These are phyloP conservation scores for Oncopeltus fasciatus DNA, from an alignment of 1,140 invertebrate species.

Conservation along the genomic window DNA sequence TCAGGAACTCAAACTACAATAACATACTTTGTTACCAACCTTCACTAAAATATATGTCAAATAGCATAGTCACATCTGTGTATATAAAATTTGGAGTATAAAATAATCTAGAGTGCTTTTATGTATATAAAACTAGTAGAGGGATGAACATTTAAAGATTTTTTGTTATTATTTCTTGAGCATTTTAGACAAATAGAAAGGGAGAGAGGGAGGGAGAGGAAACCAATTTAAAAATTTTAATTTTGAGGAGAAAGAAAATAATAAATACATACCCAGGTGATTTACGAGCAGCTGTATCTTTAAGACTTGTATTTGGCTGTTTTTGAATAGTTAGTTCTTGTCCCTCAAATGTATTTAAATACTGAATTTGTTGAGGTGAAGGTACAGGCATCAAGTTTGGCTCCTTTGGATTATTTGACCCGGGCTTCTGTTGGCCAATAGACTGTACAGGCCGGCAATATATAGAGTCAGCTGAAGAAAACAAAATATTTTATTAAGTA, in stretches of 20 bases:
- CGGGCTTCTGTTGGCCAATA: conserved; percentile 60
- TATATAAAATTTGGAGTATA: too few relatives aligned
- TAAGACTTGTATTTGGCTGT: conserved; percentile 83
- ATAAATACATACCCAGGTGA: conserved; percentile 41
- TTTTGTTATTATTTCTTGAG: too few relatives aligned
- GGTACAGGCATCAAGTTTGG: conserved; percentile 89
- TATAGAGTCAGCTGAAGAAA: conserved; percentile 50
- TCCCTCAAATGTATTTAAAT: conserved; percentile 87
- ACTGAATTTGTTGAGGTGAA: conserved; percentile 89
- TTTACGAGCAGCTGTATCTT: conserved; percentile 45
- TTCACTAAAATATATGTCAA: too few relatives aligned
- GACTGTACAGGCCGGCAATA: conserved; percentile 65
- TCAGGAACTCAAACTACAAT: too few relatives aligned
- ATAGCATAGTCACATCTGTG: too few relatives aligned
- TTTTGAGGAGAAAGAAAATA: neutral
- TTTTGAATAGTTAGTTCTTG: conserved; percentile 94
- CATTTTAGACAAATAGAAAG: too few relatives aligned
- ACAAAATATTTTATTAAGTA: conserved; percentile 12
- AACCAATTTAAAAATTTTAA: too few relatives aligned
- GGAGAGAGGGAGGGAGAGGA: too few relatives aligned
- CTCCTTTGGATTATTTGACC: conserved; percentile 45
- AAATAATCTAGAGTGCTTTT: too few relatives aligned
- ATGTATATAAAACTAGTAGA: too few relatives aligned
- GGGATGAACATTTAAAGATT: too few relatives aligned
- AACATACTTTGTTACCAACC: too few relatives aligned